Percentiles rank a stretch among this genome's conserved stretches.
phyloP scores from a whole-genome alignment of 2,888 invertebrate species.

The Dascillus cervinus region DNA sequence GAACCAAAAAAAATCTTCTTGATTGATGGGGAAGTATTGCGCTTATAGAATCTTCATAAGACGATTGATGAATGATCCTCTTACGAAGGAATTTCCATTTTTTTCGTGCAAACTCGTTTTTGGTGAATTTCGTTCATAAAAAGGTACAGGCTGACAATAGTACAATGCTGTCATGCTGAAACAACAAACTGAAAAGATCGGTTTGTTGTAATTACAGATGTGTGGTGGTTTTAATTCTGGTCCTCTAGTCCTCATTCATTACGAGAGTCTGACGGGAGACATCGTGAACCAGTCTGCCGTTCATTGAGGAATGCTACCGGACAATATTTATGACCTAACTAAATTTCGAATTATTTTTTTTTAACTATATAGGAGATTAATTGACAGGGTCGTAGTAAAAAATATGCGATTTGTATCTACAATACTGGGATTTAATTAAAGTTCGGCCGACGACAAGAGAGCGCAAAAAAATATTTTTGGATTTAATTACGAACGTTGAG shows the following conservation, averaged over 20 bases:
- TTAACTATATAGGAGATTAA: slow-evolving; percentile 33
- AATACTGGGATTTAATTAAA: too few relatives aligned
- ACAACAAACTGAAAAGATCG: slow-evolving; percentile 19
- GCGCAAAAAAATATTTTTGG: too few relatives aligned
- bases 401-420: too few relatives aligned
- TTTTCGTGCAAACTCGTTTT: too few relatives aligned
- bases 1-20: slow-evolving; percentile 15
- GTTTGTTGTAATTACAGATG: slow-evolving; percentile 25
- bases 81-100: too few relatives aligned
- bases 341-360: slow-evolving; percentile 31
- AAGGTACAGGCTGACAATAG: slow-evolving; percentile 8
- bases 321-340: slow-evolving; percentile 37
- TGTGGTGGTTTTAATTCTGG: slow-evolving; percentile 17
- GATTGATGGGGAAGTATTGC: slow-evolving; percentile 19
- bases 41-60: slow-evolving; percentile 14
- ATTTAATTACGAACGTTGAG: too few relatives aligned
- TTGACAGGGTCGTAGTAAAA: slow-evolving; percentile 23
- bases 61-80: slow-evolving; percentile 13
- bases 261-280: slow-evolving; percentile 34
- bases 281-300: slow-evolving; percentile 37
- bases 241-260: slow-evolving; percentile 34
- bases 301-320: slow-evolving; percentile 38
- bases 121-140: too few relatives aligned
- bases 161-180: slow-evolving; percentile 13
- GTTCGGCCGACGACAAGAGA: too few relatives aligned